Evolutionary conservation across 2,888 invertebrate genomes (phyloP).

Genomic region (Acheta domesticus): DNA sequence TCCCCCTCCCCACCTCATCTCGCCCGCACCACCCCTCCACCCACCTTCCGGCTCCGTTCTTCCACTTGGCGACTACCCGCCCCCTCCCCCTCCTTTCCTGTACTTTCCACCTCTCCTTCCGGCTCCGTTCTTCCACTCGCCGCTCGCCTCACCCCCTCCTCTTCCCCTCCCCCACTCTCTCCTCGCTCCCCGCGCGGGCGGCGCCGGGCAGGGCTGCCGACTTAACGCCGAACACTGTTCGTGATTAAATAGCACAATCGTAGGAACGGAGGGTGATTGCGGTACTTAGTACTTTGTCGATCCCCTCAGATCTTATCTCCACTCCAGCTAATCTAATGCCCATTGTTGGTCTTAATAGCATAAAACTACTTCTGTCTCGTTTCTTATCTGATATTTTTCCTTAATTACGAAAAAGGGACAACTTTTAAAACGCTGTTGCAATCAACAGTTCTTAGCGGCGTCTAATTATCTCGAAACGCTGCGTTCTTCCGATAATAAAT

Average conservation of each 20-base stretch:
- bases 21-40: background rate
- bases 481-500: conserved; percentile 3
- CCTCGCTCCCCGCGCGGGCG: background rate
- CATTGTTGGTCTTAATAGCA: conserved; percentile 18
- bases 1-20: background rate
- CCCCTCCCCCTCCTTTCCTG: background rate
- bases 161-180: background rate
- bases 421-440: conserved; percentile 1
- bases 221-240: background rate
- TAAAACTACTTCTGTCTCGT: conserved; percentile 18
- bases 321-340: background rate
- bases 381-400: conserved; percentile 18
- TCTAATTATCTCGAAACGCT: background rate
- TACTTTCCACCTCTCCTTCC: too few species aligned
- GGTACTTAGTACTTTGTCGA: background rate
- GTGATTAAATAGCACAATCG: conserved; percentile 18
- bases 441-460: background rate
- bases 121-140: background rate
- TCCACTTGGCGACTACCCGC: too few species aligned
- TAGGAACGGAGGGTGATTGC: background rate
- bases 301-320: conserved; percentile 1
- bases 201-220: background rate
- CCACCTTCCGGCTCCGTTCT: too few species aligned
- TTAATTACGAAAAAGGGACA: background rate
- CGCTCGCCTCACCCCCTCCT: background rate